Evolutionary conservation across 2,888 invertebrate species (phyloP).

Genomic region (Mesochorus sp.): DNA sequence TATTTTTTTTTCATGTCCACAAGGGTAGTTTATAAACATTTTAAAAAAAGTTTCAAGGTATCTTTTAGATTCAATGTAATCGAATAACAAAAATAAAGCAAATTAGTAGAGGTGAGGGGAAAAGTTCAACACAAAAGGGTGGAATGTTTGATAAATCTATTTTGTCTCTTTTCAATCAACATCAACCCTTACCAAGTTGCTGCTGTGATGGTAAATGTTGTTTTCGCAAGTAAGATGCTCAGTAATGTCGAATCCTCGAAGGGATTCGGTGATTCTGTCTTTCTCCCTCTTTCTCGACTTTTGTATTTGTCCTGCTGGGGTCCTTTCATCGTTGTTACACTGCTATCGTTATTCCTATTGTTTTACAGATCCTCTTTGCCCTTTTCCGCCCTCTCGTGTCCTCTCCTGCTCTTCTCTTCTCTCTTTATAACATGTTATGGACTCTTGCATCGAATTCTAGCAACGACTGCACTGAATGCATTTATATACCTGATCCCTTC

Average conservation of each 20-base stretch:
- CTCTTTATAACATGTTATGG: conserved; percentile 19
- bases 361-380: not conserved
- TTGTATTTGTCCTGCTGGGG: conserved; percentile 16
- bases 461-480: conserved; percentile 15
- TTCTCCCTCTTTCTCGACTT: no score
- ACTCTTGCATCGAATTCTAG: conserved; percentile 34
- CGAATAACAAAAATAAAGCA: no score
- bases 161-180: not conserved
- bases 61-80: no score
- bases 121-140: no score
- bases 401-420: not conserved
- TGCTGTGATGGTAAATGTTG: conserved; percentile 48
- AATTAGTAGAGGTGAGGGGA: no score
- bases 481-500: not conserved
- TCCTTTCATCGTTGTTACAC: conserved; percentile 36
- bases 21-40: no score
- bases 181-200: conserved; percentile 8
- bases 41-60: no score
- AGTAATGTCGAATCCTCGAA: conserved; percentile 50
- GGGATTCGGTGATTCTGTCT: conserved; percentile 48
- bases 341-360: conserved; percentile 17
- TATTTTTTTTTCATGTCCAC: no score
- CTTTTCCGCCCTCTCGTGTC: no score
- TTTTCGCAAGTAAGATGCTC: conserved; percentile 58
- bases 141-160: conserved; percentile 20